Percentiles rank a stretch among this genome's conserved stretches.
phyloP scores from a whole-genome alignment of 2,113 vertebrate species.

The Bagarius yarrelli region DNA sequence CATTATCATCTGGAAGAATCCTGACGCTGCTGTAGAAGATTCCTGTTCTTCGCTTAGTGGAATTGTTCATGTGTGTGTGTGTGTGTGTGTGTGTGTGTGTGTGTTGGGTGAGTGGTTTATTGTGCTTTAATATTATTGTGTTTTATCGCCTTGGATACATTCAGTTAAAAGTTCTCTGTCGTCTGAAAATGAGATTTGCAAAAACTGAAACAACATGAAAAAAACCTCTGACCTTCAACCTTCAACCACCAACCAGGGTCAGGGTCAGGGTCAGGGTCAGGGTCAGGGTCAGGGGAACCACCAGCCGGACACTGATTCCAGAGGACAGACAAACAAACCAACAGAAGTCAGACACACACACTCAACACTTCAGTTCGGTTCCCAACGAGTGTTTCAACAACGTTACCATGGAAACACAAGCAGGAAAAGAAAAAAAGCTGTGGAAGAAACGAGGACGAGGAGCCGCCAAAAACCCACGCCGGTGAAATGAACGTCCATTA shows the following conservation, averaged over 20 bases:
- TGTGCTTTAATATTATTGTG: constrained; percentile 54
- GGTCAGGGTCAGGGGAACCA: too few species aligned
- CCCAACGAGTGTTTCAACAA: constrained; percentile 59
- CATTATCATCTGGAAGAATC: too few species aligned
- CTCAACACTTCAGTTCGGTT: constrained; percentile 68
- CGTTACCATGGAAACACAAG: not conserved
- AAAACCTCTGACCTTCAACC: constrained; percentile 73
- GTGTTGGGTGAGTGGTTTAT: not conserved
- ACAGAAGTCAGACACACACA: constrained; percentile 59
- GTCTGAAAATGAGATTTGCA: constrained; percentile 56
- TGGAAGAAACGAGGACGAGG: not conserved
- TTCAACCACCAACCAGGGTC: too few species aligned
- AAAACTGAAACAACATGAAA: constrained; percentile 73
- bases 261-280: too few species aligned
- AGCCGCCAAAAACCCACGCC: not conserved
- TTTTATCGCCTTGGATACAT: constrained; percentile 47
- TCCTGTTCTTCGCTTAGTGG: not conserved
- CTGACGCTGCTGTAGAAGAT: not conserved
- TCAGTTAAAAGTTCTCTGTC: constrained; percentile 63
- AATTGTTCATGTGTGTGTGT: not conserved
- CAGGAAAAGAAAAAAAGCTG: too few species aligned
- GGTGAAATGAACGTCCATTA: not conserved
- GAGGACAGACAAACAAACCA: constrained; percentile 60
- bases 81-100: not conserved
- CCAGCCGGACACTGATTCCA: constrained; percentile 90